Evolutionary conservation across 1,140 invertebrate species (phyloP).

Genomic region (Drosophila watanabei): DNA sequence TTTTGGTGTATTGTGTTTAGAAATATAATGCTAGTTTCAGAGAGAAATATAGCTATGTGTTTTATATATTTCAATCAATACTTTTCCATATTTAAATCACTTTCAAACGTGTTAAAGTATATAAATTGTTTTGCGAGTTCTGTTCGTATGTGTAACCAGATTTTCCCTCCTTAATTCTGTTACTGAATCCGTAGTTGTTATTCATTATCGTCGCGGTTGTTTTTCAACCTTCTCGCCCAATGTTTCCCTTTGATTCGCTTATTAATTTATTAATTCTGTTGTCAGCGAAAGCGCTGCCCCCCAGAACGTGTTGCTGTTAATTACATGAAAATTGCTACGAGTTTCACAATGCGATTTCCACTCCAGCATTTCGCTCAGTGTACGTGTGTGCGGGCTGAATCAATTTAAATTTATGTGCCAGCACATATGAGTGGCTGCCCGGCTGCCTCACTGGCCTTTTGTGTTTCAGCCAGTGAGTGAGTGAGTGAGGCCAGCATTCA

Average conservation of each 20-base stretch:
- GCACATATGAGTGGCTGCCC: constrained; percentile 7
- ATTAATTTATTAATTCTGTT: constrained; percentile 25
- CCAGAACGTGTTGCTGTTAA: constrained; percentile 12
- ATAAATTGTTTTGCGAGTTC: background rate
- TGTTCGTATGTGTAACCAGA: background rate
- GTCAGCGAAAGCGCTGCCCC: background rate
- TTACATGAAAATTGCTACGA: constrained; percentile 19
- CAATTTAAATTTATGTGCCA: constrained; percentile 50
- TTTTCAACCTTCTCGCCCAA: constrained; percentile 1
- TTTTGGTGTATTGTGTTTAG: background rate
- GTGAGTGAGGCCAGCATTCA: constrained; percentile 37
- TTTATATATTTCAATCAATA: background rate
- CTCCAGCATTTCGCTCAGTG: constrained; percentile 14
- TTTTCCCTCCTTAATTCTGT: background rate
- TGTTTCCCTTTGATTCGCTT: constrained; percentile 10
- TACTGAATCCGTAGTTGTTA: constrained; percentile 2
- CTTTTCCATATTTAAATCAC: background rate
- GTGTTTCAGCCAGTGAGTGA: constrained; percentile 1
- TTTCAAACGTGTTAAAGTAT: background rate
- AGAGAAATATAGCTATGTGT: background rate
- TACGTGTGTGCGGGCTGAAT: constrained; percentile 35
- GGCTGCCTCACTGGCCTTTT: constrained; percentile 17
- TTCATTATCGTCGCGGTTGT: background rate
- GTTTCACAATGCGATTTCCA: constrained; percentile 13
- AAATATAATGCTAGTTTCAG: background rate